Conservation (phyloP, 2,888 invertebrate species). For the Ecliptopera silaceata region DNA sequence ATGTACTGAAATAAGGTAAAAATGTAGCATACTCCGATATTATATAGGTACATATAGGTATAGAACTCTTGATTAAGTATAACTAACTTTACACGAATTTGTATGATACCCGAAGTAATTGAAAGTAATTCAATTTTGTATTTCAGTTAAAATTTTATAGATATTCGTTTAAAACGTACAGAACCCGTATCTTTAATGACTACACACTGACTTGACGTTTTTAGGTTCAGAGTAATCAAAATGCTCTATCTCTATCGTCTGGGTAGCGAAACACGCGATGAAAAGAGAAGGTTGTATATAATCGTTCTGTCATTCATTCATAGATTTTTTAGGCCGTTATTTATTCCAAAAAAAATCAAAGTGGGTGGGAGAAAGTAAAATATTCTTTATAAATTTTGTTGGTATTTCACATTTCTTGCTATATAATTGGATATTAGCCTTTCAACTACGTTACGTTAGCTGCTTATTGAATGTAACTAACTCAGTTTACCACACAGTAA, state of each 20-base stretch:
- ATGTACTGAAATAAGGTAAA: no score
- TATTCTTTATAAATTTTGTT: not conserved
- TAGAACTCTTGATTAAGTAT: no score
- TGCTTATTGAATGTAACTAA: no score
- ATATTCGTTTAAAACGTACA: conserved; percentile 1
- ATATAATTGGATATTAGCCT: no score
- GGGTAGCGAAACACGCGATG: not conserved
- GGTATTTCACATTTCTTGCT: not conserved
- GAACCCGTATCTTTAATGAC: conserved; percentile 2
- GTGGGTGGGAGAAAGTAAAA: conserved; percentile 9
- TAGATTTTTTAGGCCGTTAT: conserved; percentile 19
- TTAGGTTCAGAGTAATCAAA: not conserved
- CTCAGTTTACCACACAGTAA: no score
- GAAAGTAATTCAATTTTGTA: no score
- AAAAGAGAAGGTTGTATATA: conserved; percentile 50
- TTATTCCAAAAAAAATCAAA: conserved; percentile 2
- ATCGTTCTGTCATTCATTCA: conserved; percentile 34
- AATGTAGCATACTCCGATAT: no score
- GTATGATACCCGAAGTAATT: no score
- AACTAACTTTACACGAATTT: no score
- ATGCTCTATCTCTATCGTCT: conserved; percentile 1
- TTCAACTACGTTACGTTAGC: no score
- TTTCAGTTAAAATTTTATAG: no score
- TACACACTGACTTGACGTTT: conserved; percentile 1
- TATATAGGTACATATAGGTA: no score